Evolutionary conservation across 2,888 invertebrate species (phyloP).

Genomic region (Smittia sp.): DNA sequence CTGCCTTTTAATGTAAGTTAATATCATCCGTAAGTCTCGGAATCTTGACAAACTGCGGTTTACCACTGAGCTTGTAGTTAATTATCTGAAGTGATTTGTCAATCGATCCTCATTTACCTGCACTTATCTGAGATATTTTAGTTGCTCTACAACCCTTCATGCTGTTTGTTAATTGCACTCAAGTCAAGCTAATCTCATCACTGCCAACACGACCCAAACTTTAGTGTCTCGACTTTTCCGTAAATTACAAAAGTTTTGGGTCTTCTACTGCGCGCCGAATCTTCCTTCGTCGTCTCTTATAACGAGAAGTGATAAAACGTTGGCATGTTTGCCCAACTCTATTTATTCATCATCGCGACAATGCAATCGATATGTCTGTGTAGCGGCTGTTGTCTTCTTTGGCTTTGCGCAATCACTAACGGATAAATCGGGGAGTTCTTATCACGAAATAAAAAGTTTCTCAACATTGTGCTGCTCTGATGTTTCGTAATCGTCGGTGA

Average conservation of each 20-base stretch:
- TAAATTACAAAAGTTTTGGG: not conserved
- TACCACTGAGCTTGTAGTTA: not conserved
- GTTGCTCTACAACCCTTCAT: not conserved
- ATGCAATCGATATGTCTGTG: not conserved
- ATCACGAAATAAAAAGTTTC: not conserved
- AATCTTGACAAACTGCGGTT: not conserved
- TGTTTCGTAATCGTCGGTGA: too few species aligned
- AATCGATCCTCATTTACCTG: not conserved
- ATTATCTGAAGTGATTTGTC: not conserved
- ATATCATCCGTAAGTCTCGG: not conserved
- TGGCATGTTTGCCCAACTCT: not conserved
- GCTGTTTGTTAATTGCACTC: too few species aligned
- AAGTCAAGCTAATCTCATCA: too few species aligned
- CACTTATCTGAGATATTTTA: not conserved
- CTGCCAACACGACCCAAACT: too few species aligned
- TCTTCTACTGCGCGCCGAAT: not conserved
- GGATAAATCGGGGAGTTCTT: not conserved
- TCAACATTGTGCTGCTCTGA: too few species aligned
- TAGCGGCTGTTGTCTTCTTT: not conserved
- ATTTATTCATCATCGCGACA: not conserved
- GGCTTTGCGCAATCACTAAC: not conserved
- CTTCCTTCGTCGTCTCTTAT: not conserved
- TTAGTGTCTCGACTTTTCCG: conserved; percentile 10
- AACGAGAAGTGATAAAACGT: not conserved
- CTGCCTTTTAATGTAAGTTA: conserved; percentile 6